phyloP scores from a whole-genome alignment of 2,888 invertebrate genomes.

The Ectemnius cavifrons region DNA sequence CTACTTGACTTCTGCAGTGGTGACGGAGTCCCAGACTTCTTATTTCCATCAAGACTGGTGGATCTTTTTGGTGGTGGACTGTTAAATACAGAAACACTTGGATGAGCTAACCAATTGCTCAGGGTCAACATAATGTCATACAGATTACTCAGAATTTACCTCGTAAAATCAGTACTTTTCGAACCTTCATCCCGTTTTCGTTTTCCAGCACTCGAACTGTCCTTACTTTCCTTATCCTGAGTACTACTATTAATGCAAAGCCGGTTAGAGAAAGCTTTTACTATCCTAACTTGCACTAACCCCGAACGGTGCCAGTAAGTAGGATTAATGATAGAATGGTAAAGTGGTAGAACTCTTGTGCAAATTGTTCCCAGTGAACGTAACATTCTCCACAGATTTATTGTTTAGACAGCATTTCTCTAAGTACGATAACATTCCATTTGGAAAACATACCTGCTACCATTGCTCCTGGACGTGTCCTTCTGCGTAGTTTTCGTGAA shows the following conservation, averaged over 20 bases:
- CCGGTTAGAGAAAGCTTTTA: constrained; percentile 58
- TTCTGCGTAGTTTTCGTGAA: constrained; percentile 71
- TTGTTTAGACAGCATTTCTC: too few species aligned
- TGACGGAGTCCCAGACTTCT: not conserved
- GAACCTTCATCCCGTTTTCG: constrained; percentile 60
- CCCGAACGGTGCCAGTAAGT: constrained; percentile 7
- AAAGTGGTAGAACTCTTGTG: not conserved
- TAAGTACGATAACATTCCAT: not conserved
- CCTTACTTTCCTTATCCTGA: constrained; percentile 40
- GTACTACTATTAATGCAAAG: constrained; percentile 56
- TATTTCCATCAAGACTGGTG: not conserved
- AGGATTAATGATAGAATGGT: too few species aligned
- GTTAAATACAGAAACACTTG: not conserved
- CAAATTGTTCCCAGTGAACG: not conserved
- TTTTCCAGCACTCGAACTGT: constrained; percentile 51
- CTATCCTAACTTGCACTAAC: not conserved
- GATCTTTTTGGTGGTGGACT: constrained; percentile 5
- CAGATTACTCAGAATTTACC: constrained; percentile 49
- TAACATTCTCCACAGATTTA: not conserved
- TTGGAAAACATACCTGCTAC: constrained; percentile 63
- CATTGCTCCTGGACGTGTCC: constrained; percentile 47
- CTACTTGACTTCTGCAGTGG: not conserved
- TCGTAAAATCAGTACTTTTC: constrained; percentile 36
- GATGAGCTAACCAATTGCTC: not conserved
- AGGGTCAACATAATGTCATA: constrained; percentile 5